Percentiles rank a stretch among this genome's conserved stretches.
phyloP scores from a whole-genome alignment of 2,113 vertebrate species.

The Numenius arquata region DNA sequence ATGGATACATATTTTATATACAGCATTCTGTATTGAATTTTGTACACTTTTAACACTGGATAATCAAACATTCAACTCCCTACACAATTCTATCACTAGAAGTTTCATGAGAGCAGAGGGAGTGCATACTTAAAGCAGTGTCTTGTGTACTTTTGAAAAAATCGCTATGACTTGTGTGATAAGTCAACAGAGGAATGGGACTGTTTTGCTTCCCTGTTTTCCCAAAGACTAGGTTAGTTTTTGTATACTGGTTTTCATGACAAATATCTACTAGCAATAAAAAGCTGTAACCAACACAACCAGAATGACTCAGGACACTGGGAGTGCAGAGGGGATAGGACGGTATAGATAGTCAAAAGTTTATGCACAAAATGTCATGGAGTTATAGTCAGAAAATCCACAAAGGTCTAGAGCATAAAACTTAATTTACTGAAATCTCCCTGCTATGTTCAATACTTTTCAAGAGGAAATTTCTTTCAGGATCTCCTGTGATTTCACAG shows the following conservation, averaged over 20 bases:
- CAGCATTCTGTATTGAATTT: neutral
- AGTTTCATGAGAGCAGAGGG: neutral
- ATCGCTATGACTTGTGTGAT: neutral
- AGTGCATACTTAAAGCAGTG: neutral
- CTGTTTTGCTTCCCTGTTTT: neutral
- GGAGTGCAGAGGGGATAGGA: neutral
- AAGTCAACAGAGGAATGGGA: neutral
- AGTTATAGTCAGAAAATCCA: neutral
- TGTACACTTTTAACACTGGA: fast-evolving
- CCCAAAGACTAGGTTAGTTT: neutral
- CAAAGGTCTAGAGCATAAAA: neutral
- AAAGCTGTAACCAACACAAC: neutral
- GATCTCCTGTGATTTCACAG: neutral
- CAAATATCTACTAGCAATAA: neutral
- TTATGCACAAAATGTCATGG: neutral
- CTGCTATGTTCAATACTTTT: neutral
- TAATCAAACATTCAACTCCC: neutral
- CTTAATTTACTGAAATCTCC: neutral
- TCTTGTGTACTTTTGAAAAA: neutral
- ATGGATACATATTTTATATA: neutral
- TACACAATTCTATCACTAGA: neutral
- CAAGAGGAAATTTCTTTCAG: neutral
- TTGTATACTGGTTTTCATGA: neutral
- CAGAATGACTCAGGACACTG: neutral
- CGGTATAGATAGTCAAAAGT: neutral